These are phyloP conservation scores for Typhlomys cinereus DNA, from an alignment of 2,113 vertebrate genomes.

Conservation along the genomic window DNA sequence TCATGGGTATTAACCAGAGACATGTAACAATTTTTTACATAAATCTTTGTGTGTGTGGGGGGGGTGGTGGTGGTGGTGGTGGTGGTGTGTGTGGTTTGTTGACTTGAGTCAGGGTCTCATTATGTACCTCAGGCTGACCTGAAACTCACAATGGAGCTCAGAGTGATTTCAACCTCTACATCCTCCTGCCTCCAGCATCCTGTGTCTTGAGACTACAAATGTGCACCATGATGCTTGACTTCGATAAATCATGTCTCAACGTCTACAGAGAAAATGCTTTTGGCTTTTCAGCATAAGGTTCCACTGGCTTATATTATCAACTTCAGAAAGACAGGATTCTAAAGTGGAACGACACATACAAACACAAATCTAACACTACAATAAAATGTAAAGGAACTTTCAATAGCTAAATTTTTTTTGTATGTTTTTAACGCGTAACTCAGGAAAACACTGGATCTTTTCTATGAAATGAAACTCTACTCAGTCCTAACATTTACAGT, in stretches of 20 bases:
- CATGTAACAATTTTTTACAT: not conserved
- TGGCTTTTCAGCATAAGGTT: not conserved
- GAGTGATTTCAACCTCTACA: not conserved
- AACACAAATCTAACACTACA: not conserved
- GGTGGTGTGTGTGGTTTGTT: no score
- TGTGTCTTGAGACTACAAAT: not conserved
- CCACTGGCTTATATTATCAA: not conserved
- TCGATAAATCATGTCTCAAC: slow-evolving; percentile 26
- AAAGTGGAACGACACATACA: slow-evolving; percentile 12
- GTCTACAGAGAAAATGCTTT: slow-evolving; percentile 4
- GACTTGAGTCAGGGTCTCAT: not conserved
- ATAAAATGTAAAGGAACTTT: slow-evolving; percentile 32
- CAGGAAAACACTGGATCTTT: slow-evolving; percentile 18
- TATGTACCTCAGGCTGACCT: not conserved
- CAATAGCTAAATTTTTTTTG: slow-evolving; percentile 30
- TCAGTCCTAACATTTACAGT: not conserved
- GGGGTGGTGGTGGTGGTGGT: no score
- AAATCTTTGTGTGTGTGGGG: slow-evolving; percentile 20
- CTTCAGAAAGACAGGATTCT: not conserved
- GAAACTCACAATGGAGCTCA: not conserved
- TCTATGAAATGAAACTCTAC: slow-evolving; percentile 31
- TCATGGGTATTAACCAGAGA: slow-evolving; percentile 21
- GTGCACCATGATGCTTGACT: not conserved
- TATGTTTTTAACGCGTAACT: slow-evolving; percentile 19
- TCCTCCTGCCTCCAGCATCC: not conserved